Percentiles rank a stretch among this genome's conserved stretches.
These are phyloP conservation scores for Malaclemys terrapin DNA, from an alignment of 2,113 vertebrate species.

Conservation along the genomic window DNA sequence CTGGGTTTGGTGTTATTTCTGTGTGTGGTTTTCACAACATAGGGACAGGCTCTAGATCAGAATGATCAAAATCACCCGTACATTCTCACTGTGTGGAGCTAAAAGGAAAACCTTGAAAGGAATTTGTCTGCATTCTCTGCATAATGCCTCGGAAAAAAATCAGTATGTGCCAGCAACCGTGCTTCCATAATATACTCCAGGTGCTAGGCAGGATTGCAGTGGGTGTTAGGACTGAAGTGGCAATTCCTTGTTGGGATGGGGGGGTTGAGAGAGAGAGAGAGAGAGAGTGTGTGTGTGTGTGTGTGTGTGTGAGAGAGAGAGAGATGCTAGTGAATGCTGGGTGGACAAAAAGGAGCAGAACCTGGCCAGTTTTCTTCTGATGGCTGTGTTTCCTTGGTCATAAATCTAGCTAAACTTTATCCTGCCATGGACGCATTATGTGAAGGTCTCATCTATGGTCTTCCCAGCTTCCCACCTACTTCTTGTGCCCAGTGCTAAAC, in stretches of 20 bases:
- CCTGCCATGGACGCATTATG: accelerated
- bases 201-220: neutral
- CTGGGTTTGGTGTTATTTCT: neutral
- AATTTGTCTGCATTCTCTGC: neutral
- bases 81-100: constrained; percentile 9
- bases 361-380: neutral
- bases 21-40: neutral
- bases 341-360: neutral
- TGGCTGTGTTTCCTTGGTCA: neutral
- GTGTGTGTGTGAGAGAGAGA: neutral
- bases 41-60: neutral
- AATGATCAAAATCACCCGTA: neutral
- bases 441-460: neutral
- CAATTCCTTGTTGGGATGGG: neutral
- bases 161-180: neutral
- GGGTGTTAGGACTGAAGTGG: neutral
- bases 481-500: neutral
- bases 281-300: neutral
- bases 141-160: neutral
- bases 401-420: neutral
- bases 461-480: neutral
- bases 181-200: neutral
- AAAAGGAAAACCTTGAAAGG: neutral
- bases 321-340: neutral
- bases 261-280: neutral